Conservation (phyloP, 2,797 vertebrate genomes). For the Pseudomugil tenellus region DNA sequence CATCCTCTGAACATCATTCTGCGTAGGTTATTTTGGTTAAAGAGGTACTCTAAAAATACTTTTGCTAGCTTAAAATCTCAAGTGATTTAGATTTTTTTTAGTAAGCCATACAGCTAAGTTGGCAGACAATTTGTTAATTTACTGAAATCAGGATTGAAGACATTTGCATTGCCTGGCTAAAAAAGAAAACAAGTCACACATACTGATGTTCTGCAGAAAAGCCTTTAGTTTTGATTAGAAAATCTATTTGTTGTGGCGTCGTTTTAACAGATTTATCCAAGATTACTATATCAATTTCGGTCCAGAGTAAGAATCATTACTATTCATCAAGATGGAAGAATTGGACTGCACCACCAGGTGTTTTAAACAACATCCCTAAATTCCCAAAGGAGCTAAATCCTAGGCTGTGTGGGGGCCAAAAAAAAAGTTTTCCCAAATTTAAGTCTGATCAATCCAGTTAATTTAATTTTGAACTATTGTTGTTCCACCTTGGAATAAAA, state of each 20-base stretch:
- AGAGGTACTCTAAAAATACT: background rate
- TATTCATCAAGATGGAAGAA: background rate
- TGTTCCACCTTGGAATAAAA: background rate
- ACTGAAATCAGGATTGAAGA: background rate
- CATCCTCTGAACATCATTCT: constrained; percentile 2
- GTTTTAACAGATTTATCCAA: background rate
- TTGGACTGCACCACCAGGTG: background rate
- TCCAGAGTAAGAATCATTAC: background rate
- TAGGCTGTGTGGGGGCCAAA: background rate
- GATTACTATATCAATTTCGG: background rate
- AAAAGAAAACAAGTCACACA: background rate
- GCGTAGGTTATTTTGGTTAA: background rate
- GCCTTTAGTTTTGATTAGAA: background rate
- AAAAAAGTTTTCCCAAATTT: background rate
- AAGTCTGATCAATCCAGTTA: background rate
- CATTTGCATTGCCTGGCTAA: background rate
- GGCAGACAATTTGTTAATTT: background rate
- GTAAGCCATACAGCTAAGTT: background rate
- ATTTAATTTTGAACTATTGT: background rate
- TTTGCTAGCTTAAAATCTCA: background rate
- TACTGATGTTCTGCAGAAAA: background rate
- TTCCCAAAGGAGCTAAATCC: background rate
- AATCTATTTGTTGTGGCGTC: background rate
- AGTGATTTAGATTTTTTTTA: too few species aligned
- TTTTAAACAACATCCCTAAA: background rate